Evolutionary conservation across 2,113 vertebrate species (phyloP).

Genomic region (Platycercus adscitus): DNA sequence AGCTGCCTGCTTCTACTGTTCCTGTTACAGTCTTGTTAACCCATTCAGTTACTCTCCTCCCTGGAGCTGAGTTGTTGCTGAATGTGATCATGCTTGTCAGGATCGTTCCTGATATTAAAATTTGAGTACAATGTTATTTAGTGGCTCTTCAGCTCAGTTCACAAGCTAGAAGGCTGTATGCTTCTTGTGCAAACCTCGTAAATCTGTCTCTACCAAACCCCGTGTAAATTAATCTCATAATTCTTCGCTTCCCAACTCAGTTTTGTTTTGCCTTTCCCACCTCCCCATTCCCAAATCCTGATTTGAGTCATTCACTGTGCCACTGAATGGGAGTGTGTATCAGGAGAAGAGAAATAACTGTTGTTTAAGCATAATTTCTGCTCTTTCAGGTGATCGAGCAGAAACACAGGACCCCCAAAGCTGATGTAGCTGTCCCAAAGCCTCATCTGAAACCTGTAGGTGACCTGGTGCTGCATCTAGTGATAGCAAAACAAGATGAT

Average conservation of each 20-base stretch:
- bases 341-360: background rate
- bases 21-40: background rate
- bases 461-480: background rate
- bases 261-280: background rate
- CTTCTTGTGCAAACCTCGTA: background rate
- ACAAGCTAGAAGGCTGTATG: background rate
- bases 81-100: background rate
- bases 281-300: background rate
- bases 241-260: background rate
- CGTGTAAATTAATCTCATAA: background rate
- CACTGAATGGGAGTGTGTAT: background rate
- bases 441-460: conserved; percentile 20
- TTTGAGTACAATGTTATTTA: background rate
- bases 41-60: background rate
- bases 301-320: background rate
- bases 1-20: background rate
- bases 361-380: background rate
- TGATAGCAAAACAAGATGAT: background rate
- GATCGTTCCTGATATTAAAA: background rate
- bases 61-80: background rate
- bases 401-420: background rate
- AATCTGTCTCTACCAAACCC: background rate
- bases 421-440: background rate
- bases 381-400: conserved; percentile 12
- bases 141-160: background rate